Percentiles rank a stretch among this genome's conserved stretches.
Evolutionary conservation across 23 tunicate genomes (phyloP).

Genomic region (Clavelina lepadiformis): DNA sequence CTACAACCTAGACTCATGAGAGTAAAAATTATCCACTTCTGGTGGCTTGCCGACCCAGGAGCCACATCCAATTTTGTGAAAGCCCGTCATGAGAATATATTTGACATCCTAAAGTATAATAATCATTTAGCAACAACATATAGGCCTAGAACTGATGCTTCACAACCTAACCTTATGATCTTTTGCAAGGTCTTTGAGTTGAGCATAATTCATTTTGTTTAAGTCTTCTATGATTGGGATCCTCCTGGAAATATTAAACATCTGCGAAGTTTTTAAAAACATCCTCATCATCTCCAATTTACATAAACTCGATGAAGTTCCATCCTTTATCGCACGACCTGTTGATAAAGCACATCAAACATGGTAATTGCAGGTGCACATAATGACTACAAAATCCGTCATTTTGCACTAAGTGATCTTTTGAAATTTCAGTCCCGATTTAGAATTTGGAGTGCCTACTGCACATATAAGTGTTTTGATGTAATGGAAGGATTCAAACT

Average conservation of each 20-base stretch:
- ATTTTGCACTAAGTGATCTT: no score
- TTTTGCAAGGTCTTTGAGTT: constrained; percentile 41
- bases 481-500: no score
- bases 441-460: no score
- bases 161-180: constrained; percentile 59
- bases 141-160: no score
- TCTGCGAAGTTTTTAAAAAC: constrained; percentile 8
- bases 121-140: neutral
- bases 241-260: neutral
- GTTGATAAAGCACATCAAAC: neutral
- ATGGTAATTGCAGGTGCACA: no score
- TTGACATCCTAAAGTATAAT: constrained; percentile 36
- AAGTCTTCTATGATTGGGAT: neutral
- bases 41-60: constrained; percentile 77
- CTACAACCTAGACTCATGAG: no score
- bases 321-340: constrained; percentile 49
- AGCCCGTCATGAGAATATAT: constrained; percentile 39
- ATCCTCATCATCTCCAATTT: constrained; percentile 50
- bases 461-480: no score
- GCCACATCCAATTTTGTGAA: constrained; percentile 46
- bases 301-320: constrained; percentile 47
- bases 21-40: constrained; percentile 54
- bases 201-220: constrained; percentile 18
- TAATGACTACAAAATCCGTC: no score
- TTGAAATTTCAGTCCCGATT: no score